Evolutionary conservation across 2,888 invertebrate species (phyloP).

Genomic region (Aleiodes testaceus): DNA sequence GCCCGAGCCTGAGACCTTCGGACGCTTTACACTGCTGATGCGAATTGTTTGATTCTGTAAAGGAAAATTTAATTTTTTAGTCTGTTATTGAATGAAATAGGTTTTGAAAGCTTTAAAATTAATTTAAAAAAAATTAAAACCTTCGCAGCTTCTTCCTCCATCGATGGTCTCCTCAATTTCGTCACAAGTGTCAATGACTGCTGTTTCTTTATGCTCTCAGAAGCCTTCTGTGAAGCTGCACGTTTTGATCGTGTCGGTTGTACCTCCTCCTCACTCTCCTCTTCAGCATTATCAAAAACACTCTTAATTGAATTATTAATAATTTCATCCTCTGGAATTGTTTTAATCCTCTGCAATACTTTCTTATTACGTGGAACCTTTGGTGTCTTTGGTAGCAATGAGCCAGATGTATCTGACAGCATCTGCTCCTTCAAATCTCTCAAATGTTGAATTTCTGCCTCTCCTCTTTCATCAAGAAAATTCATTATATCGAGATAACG

Average conservation of each 20-base stretch:
- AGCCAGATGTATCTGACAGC: slow-evolving; percentile 51
- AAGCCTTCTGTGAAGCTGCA: slow-evolving; percentile 63
- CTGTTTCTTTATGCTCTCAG: slow-evolving; percentile 59
- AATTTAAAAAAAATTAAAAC: slow-evolving; percentile 45
- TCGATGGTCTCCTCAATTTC: slow-evolving; percentile 58
- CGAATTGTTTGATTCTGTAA: slow-evolving; percentile 4
- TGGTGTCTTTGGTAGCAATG: slow-evolving; percentile 65
- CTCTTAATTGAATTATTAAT: slow-evolving; percentile 31
- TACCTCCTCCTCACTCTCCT: slow-evolving; percentile 36
- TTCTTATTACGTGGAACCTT: slow-evolving; percentile 59
- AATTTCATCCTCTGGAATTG: slow-evolving; percentile 64
- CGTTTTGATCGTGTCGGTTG: slow-evolving; percentile 54
- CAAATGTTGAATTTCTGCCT: slow-evolving; percentile 4
- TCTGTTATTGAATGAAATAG: neutral
- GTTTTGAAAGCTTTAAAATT: neutral
- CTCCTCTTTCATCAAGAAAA: neutral
- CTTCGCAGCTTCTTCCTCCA: slow-evolving; percentile 37
- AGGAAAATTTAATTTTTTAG: neutral
- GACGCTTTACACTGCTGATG: slow-evolving; percentile 11
- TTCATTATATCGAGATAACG: neutral
- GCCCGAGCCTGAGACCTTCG: neutral
- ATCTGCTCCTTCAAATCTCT: slow-evolving; percentile 52
- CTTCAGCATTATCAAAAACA: neutral
- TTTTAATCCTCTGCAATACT: slow-evolving; percentile 58
- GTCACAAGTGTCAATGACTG: slow-evolving; percentile 49